These are phyloP conservation scores for Pangasius krempfi DNA, from an alignment of 2,797 vertebrate species.

Conservation along the genomic window DNA sequence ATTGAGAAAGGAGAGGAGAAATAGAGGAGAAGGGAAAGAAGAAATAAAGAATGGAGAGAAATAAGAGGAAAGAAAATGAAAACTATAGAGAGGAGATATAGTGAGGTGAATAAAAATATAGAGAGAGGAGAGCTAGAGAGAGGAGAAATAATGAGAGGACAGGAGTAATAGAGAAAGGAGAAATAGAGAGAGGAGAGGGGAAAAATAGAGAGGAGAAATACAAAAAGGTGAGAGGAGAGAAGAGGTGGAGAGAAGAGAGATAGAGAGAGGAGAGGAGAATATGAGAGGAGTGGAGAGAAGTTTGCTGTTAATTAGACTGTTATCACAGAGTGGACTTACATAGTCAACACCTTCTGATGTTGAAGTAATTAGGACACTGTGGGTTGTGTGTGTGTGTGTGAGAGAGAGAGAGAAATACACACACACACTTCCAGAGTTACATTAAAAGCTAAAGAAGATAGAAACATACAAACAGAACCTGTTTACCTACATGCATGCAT, in stretches of 20 bases:
- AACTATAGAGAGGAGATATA: background rate
- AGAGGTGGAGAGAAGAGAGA: background rate
- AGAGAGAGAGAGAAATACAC: background rate
- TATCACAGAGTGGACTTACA: conserved; percentile 40
- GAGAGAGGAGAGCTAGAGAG: background rate
- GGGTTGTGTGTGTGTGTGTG: conserved; percentile 41
- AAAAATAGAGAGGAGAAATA: background rate
- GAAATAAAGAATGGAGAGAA: background rate
- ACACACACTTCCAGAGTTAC: background rate
- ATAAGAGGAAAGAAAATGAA: background rate
- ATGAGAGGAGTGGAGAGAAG: background rate
- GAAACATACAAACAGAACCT: background rate
- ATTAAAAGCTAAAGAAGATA: background rate
- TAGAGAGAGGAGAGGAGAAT: background rate
- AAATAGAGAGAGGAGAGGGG: background rate
- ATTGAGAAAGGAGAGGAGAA: background rate
- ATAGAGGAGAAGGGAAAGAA: background rate
- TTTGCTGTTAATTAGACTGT: conserved; percentile 29
- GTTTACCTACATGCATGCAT: background rate
- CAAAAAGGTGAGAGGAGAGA: background rate
- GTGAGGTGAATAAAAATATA: background rate
- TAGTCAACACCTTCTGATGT: conserved; percentile 33
- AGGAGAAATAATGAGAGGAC: background rate
- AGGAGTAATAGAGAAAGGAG: background rate
- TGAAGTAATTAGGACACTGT: conserved; percentile 21